phyloP scores from a whole-genome alignment of 2,797 vertebrate genomes.

The Mormyrus proboscirostris region DNA sequence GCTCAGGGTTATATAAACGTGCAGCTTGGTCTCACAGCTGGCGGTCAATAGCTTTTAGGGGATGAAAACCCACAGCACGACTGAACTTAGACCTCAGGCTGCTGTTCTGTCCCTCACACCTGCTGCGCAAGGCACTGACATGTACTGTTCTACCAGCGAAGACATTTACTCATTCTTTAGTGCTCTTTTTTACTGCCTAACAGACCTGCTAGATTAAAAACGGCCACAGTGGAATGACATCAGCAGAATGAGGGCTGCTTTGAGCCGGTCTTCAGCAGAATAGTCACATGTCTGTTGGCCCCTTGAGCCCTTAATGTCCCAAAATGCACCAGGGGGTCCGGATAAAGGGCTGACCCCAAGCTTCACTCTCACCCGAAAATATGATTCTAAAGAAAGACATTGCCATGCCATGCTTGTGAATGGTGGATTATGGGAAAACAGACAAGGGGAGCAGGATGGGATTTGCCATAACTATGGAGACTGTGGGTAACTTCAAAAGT shows the following conservation, averaged over 20 bases:
- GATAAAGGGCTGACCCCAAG: not conserved
- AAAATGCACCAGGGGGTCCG: not conserved
- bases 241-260: not conserved
- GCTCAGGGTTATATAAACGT: conserved; percentile 21
- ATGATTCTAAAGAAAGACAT: not conserved
- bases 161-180: not conserved
- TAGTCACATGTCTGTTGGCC: not conserved
- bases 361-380: not conserved
- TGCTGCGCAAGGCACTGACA: not conserved
- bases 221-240: not conserved
- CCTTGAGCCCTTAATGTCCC: not conserved
- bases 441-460: not conserved
- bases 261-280: not conserved
- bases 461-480: not conserved
- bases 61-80: conserved; percentile 1
- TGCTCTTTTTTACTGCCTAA: not conserved
- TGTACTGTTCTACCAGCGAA: not conserved
- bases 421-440: not conserved
- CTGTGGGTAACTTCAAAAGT: not conserved
- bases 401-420: not conserved
- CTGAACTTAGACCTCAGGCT: conserved; percentile 21
- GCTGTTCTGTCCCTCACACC: not conserved
- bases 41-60: not conserved
- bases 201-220: not conserved
- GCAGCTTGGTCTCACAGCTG: conserved; percentile 31